Percentiles rank a stretch among this genome's conserved stretches.
Conservation (phyloP, 1,140 invertebrate species). For the Halesus radiatus region DNA sequence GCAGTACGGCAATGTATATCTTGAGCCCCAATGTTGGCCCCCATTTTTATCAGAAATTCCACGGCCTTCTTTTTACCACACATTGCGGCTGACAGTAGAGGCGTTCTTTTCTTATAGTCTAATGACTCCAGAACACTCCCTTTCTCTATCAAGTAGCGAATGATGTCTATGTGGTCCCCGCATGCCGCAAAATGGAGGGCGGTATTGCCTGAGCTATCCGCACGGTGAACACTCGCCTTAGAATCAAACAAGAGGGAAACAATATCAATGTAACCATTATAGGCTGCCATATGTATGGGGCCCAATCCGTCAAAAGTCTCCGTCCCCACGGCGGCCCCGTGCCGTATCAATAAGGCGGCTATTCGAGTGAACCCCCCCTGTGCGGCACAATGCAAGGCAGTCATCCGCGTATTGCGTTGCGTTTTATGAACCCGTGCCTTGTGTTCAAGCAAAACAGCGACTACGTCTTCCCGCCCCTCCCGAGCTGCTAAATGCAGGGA, state of each 20-base stretch:
- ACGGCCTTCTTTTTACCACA: background rate
- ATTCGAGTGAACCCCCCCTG: background rate
- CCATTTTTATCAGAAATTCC: background rate
- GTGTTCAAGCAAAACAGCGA: background rate
- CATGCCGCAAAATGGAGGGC: background rate
- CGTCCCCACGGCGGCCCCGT: background rate
- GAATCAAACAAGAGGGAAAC: background rate
- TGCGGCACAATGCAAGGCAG: background rate
- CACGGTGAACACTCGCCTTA: background rate
- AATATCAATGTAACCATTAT: background rate
- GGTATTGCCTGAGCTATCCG: background rate
- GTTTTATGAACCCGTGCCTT: background rate
- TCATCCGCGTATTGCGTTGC: background rate
- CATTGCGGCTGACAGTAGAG: background rate
- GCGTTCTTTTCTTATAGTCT: background rate
- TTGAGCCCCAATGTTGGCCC: background rate
- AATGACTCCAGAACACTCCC: background rate
- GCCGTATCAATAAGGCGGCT: background rate
- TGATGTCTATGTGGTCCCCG: background rate
- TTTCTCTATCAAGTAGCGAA: background rate
- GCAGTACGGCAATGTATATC: background rate
- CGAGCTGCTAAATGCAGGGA: background rate
- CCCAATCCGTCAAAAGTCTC: background rate
- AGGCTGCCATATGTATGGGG: background rate
- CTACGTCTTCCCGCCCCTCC: background rate